Conservation (phyloP, 2,113 vertebrate genomes). For the Suncus etruscus region DNA sequence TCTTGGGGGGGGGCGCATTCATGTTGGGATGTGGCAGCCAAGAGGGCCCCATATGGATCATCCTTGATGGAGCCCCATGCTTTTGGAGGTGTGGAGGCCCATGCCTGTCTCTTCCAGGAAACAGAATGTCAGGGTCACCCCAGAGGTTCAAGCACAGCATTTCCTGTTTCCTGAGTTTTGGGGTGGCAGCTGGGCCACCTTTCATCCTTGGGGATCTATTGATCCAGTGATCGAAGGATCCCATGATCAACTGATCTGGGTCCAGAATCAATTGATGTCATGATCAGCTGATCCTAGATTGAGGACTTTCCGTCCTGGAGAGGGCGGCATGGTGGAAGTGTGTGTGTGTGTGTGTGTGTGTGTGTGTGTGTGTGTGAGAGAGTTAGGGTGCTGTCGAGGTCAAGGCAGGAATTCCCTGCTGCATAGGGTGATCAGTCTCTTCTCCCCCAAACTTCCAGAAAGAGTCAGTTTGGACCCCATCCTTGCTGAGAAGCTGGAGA, state of each 20-base stretch:
- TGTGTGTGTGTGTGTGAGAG: too few relatives aligned
- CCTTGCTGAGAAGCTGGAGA: slow-evolving; percentile 39
- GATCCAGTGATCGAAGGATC: too few relatives aligned
- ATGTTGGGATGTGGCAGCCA: slow-evolving; percentile 81
- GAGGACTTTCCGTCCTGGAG: neutral
- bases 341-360: too few relatives aligned
- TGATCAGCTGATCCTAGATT: neutral
- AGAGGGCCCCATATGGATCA: slow-evolving; percentile 81
- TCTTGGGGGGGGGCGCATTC: neutral
- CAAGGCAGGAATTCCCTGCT: neutral
- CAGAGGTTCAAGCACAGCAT: neutral
- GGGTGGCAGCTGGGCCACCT: neutral
- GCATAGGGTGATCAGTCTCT: too few relatives aligned
- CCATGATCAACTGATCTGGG: too few relatives aligned
- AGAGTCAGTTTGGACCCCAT: neutral
- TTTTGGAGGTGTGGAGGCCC: rapidly evolving
- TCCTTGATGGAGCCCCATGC: neutral
- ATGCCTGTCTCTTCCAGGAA: neutral
- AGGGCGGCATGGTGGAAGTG: neutral
- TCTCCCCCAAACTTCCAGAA: neutral
- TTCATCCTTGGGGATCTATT: too few relatives aligned
- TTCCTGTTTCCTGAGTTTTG: slow-evolving; percentile 53
- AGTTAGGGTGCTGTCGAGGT: rapidly evolving
- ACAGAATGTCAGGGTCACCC: neutral
- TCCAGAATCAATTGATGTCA: neutral